Percentiles rank a stretch among this genome's conserved stretches.
phyloP scores from a whole-genome alignment of 2,888 invertebrate genomes.

The Pteria penguin region DNA sequence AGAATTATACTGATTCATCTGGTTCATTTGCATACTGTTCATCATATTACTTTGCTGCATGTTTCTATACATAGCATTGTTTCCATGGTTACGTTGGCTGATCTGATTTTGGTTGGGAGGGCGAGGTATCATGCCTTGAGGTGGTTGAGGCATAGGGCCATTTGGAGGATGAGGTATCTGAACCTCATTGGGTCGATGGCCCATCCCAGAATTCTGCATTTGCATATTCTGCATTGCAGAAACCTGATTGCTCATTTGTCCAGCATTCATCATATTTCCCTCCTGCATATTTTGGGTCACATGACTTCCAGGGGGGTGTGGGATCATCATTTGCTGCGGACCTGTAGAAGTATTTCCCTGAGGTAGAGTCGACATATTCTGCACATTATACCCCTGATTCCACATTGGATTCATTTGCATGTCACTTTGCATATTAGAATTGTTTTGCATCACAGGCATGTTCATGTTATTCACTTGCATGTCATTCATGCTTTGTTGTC shows the following conservation, averaged over 20 bases:
- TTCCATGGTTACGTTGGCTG: conserved; percentile 5
- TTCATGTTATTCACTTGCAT: conserved; percentile 29
- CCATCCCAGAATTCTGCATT: conserved; percentile 28
- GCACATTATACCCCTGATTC: conserved; percentile 36
- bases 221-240: background rate
- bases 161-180: conserved; percentile 27
- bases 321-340: conserved; percentile 42
- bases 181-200: conserved; percentile 29
- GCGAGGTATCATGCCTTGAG: conserved; percentile 29
- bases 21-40: conserved; percentile 32
- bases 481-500: conserved; percentile 7
- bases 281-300: conserved; percentile 1
- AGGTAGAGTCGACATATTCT: conserved; percentile 31
- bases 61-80: conserved; percentile 14
- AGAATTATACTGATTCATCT: conserved; percentile 57
- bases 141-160: conserved; percentile 33
- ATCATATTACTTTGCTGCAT: conserved; percentile 34
- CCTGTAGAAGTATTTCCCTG: conserved; percentile 14
- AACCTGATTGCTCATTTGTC: background rate
- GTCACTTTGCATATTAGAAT: conserved; percentile 26
- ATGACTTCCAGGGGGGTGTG: conserved; percentile 37
- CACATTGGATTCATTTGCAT: conserved; percentile 43
- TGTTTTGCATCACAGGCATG: conserved; percentile 28
- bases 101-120: conserved; percentile 22
- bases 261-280: conserved; percentile 10